A percentile compares a stretch with the other conserved stretches of the same genome.
phyloP scores from a whole-genome alignment of 2,888 invertebrate species.

The Argyresthia albistria region DNA sequence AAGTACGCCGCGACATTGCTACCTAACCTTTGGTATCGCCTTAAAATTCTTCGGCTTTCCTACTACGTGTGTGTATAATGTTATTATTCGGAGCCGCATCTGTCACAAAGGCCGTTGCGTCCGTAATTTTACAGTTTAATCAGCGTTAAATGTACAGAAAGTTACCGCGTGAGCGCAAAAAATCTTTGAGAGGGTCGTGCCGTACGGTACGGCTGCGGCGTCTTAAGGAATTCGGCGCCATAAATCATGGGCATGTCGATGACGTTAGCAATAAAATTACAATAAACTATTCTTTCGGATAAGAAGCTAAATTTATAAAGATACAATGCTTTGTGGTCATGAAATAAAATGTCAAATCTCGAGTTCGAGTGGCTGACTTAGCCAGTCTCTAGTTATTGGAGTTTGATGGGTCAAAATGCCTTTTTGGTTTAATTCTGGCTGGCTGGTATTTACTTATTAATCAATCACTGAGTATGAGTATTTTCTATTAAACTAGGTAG shows the following conservation, averaged over 20 bases:
- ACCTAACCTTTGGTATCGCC: slow-evolving; percentile 22
- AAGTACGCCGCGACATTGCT: slow-evolving; percentile 49
- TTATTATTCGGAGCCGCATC: slow-evolving; percentile 67
- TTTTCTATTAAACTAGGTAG: too few relatives aligned
- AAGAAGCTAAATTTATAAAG: too few relatives aligned
- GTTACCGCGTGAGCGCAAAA: slow-evolving; percentile 51
- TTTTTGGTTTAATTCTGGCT: too few relatives aligned
- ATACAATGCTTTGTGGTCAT: too few relatives aligned
- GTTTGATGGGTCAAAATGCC: too few relatives aligned
- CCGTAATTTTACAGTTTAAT: slow-evolving; percentile 71
- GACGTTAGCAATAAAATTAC: slow-evolving; percentile 24
- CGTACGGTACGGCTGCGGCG: slow-evolving; percentile 15
- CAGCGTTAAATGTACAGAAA: slow-evolving; percentile 68
- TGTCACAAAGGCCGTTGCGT: slow-evolving; percentile 65
- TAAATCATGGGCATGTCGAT: slow-evolving; percentile 57
- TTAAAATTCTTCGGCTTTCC: slow-evolving; percentile 11
- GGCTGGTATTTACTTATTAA: too few relatives aligned
- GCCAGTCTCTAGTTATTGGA: too few relatives aligned
- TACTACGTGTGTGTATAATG: slow-evolving; percentile 56
- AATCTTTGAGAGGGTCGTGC: slow-evolving; percentile 29
- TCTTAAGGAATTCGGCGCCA: slow-evolving; percentile 42
- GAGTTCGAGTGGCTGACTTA: too few relatives aligned
- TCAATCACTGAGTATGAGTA: too few relatives aligned
- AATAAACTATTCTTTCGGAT: background rate
- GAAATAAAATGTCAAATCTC: background rate